These are phyloP conservation scores for Hemistola chrysoprasaria DNA, from an alignment of 2,888 invertebrate species.

Conservation along the genomic window DNA sequence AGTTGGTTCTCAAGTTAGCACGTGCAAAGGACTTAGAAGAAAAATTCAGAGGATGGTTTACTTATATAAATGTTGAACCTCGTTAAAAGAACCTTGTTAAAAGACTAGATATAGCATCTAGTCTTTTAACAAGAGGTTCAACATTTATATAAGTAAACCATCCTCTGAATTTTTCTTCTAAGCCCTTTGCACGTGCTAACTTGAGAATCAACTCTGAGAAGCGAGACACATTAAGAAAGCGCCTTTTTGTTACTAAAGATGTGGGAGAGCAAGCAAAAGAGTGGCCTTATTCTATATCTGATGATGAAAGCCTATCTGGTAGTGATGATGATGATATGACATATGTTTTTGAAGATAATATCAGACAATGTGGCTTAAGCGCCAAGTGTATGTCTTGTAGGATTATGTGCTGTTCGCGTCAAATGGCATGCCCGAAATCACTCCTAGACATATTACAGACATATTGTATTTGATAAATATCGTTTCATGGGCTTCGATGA, in stretches of 20 bases:
- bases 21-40: slow-evolving; percentile 43
- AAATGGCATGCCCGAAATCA: slow-evolving; percentile 18
- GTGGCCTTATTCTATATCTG: slow-evolving; percentile 43
- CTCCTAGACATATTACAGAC: slow-evolving; percentile 46
- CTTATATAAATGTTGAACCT: slow-evolving; percentile 50
- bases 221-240: slow-evolving; percentile 44
- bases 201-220: slow-evolving; percentile 42
- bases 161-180: slow-evolving; percentile 17
- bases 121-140: slow-evolving; percentile 51
- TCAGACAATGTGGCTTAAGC: too few relatives aligned
- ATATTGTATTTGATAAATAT: slow-evolving; percentile 48
- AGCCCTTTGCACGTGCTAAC: slow-evolving; percentile 49
- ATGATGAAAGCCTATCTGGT: not conserved
- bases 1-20: slow-evolving; percentile 44
- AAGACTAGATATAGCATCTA: slow-evolving; percentile 35
- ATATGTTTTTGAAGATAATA: too few relatives aligned
- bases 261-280: slow-evolving; percentile 36
- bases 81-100: too few relatives aligned
- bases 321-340: slow-evolving; percentile 12
- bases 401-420: not conserved
- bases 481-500: slow-evolving; percentile 49
- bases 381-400: too few relatives aligned
- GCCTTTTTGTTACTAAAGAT: slow-evolving; percentile 47
- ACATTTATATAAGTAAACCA: slow-evolving; percentile 50
- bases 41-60: slow-evolving; percentile 34